Evolutionary conservation across 2,888 invertebrate species (phyloP).

Genomic region (Melitaea athalia): DNA sequence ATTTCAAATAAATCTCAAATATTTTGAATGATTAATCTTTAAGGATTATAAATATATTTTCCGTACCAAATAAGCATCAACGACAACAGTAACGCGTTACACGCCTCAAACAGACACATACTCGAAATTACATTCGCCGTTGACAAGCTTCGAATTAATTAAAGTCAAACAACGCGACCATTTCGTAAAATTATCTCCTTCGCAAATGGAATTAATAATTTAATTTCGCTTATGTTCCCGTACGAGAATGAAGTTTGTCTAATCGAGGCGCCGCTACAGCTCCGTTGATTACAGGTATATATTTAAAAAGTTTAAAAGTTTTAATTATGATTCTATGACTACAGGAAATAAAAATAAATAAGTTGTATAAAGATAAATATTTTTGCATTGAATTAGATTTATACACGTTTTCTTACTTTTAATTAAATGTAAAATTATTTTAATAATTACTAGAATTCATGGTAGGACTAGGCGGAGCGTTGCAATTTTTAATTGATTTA

Average conservation of each 20-base stretch:
- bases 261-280: constrained; percentile 8
- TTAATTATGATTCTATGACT: not conserved
- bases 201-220: constrained; percentile 74
- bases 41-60: constrained; percentile 28
- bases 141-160: constrained; percentile 80
- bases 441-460: no score
- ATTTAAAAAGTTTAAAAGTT: not conserved
- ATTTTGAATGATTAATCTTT: not conserved
- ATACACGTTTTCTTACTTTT: no score
- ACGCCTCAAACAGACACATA: constrained; percentile 66
- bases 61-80: constrained; percentile 51
- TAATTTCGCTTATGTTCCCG: constrained; percentile 60
- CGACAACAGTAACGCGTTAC: constrained; percentile 71
- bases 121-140: constrained; percentile 73
- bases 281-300: not conserved
- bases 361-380: no score
- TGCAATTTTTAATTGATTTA: no score
- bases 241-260: constrained; percentile 49
- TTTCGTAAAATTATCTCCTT: constrained; percentile 74
- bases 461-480: no score
- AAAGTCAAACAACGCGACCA: constrained; percentile 77
- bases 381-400: no score
- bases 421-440: no score
- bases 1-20: not conserved
- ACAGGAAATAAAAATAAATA: not conserved